Base-by-base conservation (phyloP, 2,797 vertebrate species). In the Melanotaenia pygmaea region DNA sequence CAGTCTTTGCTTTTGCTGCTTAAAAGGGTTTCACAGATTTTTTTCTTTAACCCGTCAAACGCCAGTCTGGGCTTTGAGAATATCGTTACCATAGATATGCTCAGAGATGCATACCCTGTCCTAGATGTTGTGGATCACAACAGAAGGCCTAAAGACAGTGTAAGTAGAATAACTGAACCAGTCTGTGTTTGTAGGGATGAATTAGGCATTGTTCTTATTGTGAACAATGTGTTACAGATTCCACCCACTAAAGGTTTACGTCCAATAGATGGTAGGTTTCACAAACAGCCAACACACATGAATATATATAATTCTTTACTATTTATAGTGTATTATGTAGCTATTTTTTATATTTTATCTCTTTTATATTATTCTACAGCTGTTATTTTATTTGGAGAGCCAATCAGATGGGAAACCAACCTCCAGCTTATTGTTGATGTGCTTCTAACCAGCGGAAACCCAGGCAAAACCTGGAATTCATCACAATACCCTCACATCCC, bases 341-440 rank as follows among this genome's bases (percentile, higher is more conserved):
- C n/a, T 2, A 30, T 24, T n/a, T 45, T 45, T 16, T 18, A 14
- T 53, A 32, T 37, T 32, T 5, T 58, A 24, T 30, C 59, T 80
- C 56, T 18, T 24, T 5, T 73, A 22, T 59, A 5, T 79, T 13
- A n/a, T 64, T 28, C 53, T 30, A 14, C 85, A 99, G 98, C 97
- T 63, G 90, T 99, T 51, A 91, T 99, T 68, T 94, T 99, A 59
- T 96, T 99, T 77, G 98, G 98, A 0, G 98, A 99, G 92, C 98
- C 98, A 10, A 92, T 99, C 86, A 95, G 97, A 88, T 99, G 98
- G 98, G 98, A 99, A 92, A 99, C 98, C 4, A 98, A 94, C 90
- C 93, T 99, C 61, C 97, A 98, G 69, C 93, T 99, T 56, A 97
- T 99, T 57, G 82, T 92, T 22, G 98, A 99, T 6, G 92, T 98